Evolutionary conservation across 2,113 vertebrate species (phyloP), one percentile per base, ranked within the genome.

Genomic region (pig (Sus scrofa)): DNA sequence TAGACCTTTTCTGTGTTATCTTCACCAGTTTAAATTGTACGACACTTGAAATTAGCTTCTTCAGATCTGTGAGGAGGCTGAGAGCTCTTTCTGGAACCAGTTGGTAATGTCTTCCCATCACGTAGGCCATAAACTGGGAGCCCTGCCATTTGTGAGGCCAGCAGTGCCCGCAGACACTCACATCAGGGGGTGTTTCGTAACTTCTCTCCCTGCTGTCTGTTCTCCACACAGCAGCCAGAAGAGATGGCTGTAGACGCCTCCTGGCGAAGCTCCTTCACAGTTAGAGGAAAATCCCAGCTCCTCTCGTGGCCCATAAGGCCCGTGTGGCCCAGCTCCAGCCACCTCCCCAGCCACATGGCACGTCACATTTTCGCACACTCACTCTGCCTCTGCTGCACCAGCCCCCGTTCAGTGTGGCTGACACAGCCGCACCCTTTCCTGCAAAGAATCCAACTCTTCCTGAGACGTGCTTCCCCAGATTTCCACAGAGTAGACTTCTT

Each of bases 331-430:
- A 16, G 12, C 44, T 63, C 22, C 77, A 52, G 39, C 39, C 30
- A 6, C 3, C 37, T 67, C 52, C 67, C 14, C 6, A 1, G 32
- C 71, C 4, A 0, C 3, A 11, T 75, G 16, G 78, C 39, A 15
- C 3, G 14, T 22, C 54, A 22, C 12, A 3, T 7, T 11, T 65
- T 11, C 37, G 9, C 37, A 1, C 60, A 11, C 58, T 3, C 34
- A 2, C 32, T 14, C 71, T 65, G 71, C 73, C 39, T 56, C 56
- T 85, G 60, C 79, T 50, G 4, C 65, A 1, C 2, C 7, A n/a
- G 11, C 60, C 12, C 37, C 16, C 68, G 18, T 34, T 75, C 9
- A 26, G 73, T 56, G 19, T 18, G 27, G 22, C 56, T 6, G 18
- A 37, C 27, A 26, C 52, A 75, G n/a, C 60, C 5, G 7, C 3